Conservation (phyloP, 1,140 invertebrate species). For the Acromyrmex echinatior region DNA sequence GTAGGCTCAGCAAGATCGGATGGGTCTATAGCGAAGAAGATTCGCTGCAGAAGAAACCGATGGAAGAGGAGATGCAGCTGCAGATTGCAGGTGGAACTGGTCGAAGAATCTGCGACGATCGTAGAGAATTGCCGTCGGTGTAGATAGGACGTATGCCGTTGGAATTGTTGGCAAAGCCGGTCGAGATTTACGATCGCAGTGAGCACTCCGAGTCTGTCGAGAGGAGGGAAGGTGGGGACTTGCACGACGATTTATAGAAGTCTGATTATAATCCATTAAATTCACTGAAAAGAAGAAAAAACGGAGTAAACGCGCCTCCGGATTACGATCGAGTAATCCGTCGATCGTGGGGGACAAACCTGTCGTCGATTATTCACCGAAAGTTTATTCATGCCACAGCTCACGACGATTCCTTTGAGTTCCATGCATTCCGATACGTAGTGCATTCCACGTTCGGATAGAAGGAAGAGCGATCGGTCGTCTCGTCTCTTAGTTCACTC, state of each 20-base stretch:
- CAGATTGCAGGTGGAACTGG: slow-evolving; percentile 45
- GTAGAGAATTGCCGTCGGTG: slow-evolving; percentile 35
- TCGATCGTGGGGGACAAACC: neutral
- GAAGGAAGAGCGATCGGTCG: neutral
- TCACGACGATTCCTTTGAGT: neutral
- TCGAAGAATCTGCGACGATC: slow-evolving; percentile 48
- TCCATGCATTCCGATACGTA: slow-evolving; percentile 24
- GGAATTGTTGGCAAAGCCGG: slow-evolving; percentile 44
- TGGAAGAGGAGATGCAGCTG: slow-evolving; percentile 21
- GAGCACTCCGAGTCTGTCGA: neutral
- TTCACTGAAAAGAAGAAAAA: neutral
- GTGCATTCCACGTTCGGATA: neutral
- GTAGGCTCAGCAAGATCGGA: neutral
- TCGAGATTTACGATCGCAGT: slow-evolving; percentile 58
- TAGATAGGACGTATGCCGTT: neutral
- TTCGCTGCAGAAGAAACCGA: slow-evolving; percentile 4
- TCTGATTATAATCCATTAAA: slow-evolving; percentile 15
- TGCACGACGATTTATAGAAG: slow-evolving; percentile 34
- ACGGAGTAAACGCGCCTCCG: neutral
- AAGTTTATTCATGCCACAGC: neutral
- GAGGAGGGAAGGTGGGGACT: neutral
- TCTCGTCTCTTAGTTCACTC: neutral
- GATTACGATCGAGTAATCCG: neutral
- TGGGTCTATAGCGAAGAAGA: neutral
- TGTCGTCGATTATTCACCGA: slow-evolving; percentile 8